Conservation (phyloP, 2,888 invertebrate species). For the Pristionchus mayeri region DNA sequence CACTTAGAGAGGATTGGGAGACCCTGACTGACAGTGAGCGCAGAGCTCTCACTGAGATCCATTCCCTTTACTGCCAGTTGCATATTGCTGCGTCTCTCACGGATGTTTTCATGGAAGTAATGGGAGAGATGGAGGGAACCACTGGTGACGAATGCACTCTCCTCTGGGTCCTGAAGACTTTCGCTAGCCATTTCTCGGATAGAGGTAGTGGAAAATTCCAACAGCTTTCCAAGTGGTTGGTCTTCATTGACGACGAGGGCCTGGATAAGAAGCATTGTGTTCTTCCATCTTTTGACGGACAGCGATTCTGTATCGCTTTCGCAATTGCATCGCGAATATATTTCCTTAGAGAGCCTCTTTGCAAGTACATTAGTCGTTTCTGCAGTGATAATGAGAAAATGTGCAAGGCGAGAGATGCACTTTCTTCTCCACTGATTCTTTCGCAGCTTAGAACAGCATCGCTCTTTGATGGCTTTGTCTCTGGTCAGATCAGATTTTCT, state of each 20-base stretch:
- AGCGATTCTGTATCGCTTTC: neutral
- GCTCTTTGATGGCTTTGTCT: neutral
- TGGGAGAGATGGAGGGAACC: neutral
- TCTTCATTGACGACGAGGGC: neutral
- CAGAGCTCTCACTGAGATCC: neutral
- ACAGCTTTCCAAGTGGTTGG: neutral
- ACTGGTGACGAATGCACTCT: neutral
- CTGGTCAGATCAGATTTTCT: neutral
- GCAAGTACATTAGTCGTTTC: neutral
- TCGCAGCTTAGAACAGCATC: neutral
- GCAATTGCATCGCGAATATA: neutral
- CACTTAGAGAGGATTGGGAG: neutral
- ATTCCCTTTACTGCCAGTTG: neutral
- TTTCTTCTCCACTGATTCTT: neutral
- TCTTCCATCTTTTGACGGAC: slow-evolving; percentile 14
- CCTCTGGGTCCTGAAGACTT: neutral
- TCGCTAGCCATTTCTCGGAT: neutral
- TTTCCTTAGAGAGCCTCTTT: neutral
- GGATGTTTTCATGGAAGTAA: neutral
- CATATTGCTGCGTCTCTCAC: neutral
- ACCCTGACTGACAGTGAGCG: neutral
- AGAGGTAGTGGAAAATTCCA: neutral
- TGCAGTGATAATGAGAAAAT: neutral
- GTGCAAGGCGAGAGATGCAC: neutral
- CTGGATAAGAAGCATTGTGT: neutral